phyloP scores from a whole-genome alignment of 92 coral and sea anemone genomes.

The Phenganax subtilis region DNA sequence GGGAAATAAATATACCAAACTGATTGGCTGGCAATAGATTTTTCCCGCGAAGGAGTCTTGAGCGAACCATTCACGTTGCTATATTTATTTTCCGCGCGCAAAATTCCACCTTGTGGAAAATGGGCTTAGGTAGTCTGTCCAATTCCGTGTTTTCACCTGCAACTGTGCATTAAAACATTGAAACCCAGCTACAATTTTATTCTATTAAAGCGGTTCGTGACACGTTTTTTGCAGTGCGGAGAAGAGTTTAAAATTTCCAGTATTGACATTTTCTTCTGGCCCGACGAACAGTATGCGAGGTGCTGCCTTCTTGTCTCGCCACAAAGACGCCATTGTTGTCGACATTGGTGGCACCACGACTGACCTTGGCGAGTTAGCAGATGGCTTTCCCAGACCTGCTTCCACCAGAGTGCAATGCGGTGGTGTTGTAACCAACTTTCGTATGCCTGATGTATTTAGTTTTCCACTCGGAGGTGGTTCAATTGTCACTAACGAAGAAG shows the following conservation, averaged over 20 bases:
- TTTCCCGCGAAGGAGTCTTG: no score
- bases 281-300: conserved; percentile 98
- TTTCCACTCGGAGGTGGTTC: conserved; percentile 94
- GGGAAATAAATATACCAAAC: no score
- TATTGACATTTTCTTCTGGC: conserved; percentile 88
- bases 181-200: neutral
- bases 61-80: no score
- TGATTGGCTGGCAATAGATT: no score
- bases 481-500: conserved; percentile 12
- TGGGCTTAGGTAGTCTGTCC: no score
- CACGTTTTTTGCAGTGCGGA: conserved; percentile 49
- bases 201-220: neutral
- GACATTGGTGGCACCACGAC: conserved; percentile 92
- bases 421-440: conserved; percentile 91
- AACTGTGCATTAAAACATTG: neutral
- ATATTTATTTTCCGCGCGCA: no score
- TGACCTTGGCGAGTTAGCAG: conserved; percentile 75
- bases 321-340: conserved; percentile 81
- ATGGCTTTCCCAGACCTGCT: conserved; percentile 83
- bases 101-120: no score
- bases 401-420: conserved; percentile 91
- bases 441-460: conserved; percentile 95
- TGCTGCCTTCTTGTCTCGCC: conserved; percentile 73
- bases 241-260: conserved; percentile 67
- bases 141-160: no score